Conservation (phyloP, 2,888 invertebrate genomes). For the Meteorus cinctellus region DNA sequence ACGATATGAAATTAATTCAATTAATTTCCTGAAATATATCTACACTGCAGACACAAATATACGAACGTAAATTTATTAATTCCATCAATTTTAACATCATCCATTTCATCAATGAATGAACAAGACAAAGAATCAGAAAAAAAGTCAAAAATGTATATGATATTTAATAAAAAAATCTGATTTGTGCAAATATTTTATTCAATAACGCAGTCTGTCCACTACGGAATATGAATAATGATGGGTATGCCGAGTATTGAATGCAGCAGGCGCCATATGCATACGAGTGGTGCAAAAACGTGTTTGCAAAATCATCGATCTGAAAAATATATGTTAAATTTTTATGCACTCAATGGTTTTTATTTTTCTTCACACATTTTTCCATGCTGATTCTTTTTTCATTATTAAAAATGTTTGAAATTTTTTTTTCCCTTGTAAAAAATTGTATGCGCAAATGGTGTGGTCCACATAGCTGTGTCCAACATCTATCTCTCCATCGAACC, state of each 20-base stretch:
- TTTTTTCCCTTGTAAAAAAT: background rate
- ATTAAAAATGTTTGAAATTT: slow-evolving; percentile 26
- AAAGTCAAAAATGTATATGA: too few relatives aligned
- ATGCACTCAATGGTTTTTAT: background rate
- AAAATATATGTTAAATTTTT: slow-evolving; percentile 16
- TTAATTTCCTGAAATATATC: background rate
- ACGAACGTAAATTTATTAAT: background rate
- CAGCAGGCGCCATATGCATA: slow-evolving; percentile 19
- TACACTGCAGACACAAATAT: background rate
- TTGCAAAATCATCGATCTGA: slow-evolving; percentile 24
- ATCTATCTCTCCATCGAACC: background rate
- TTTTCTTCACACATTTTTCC: background rate
- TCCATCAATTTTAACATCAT: background rate
- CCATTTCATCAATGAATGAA: too few relatives aligned
- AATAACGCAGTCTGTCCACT: slow-evolving; percentile 2
- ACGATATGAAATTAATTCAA: background rate
- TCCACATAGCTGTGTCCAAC: background rate
- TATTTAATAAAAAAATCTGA: background rate
- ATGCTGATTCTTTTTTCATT: background rate
- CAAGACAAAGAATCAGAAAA: too few relatives aligned
- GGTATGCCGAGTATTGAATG: background rate
- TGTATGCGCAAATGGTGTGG: slow-evolving; percentile 10
- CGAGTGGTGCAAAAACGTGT: slow-evolving; percentile 14
- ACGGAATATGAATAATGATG: slow-evolving; percentile 13
- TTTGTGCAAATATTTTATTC: slow-evolving; percentile 16